Conservation (phyloP, 2,888 invertebrate genomes). For the Cheilosia vernalis region DNA sequence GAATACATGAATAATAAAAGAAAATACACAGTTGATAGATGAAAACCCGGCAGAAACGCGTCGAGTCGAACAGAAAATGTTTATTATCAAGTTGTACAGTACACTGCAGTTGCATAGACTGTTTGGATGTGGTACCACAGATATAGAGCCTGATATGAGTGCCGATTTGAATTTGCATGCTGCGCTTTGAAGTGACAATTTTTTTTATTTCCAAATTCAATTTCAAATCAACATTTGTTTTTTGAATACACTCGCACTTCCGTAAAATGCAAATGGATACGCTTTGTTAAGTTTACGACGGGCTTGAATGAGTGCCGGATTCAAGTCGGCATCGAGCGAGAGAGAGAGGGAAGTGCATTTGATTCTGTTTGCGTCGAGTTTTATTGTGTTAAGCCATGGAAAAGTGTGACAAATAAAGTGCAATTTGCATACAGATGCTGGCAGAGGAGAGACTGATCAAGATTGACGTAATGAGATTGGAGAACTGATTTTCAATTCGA, state of each 20-base stretch:
- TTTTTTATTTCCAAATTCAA: conserved; percentile 54
- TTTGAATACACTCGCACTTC: conserved; percentile 62
- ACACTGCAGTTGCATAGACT: conserved; percentile 1
- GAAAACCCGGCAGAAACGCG: conserved; percentile 1
- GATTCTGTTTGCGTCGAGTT: conserved; percentile 46
- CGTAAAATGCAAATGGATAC: conserved; percentile 60
- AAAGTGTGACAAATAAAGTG: conserved; percentile 28
- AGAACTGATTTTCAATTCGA: neutral
- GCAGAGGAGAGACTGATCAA: neutral
- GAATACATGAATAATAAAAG: conserved; percentile 67
- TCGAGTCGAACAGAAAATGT: conserved; percentile 41
- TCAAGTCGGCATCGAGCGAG: conserved; percentile 1
- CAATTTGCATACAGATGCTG: conserved; percentile 7
- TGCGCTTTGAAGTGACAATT: conserved; percentile 26
- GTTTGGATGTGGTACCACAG: neutral
- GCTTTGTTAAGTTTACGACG: conserved; percentile 39
- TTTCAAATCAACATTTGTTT: conserved; percentile 68
- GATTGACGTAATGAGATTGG: neutral
- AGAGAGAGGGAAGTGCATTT: conserved; percentile 28
- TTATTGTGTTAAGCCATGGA: conserved; percentile 47
- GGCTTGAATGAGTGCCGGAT: conserved; percentile 13
- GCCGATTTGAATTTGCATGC: conserved; percentile 41
- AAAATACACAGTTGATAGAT: conserved; percentile 16
- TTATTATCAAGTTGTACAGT: conserved; percentile 49
- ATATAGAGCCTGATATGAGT: conserved; percentile 13